phyloP scores from a whole-genome alignment of 2,888 invertebrate genomes.

The Callyntrura guangdongensis region DNA sequence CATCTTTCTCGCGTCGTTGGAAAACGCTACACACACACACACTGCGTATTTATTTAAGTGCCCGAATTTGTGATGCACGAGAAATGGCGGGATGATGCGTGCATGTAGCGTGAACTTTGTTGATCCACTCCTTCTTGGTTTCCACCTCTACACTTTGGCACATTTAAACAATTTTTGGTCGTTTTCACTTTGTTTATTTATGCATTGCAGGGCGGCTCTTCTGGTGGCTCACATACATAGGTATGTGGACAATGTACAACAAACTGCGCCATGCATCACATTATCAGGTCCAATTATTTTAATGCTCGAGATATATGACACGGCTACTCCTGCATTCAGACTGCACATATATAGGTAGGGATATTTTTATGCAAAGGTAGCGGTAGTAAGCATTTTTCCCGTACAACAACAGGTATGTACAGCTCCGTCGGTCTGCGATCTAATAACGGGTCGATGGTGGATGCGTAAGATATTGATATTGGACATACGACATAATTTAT shows the following conservation, averaged over 20 bases:
- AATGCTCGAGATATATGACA: constrained; percentile 8
- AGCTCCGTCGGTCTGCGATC: neutral
- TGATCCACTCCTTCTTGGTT: constrained; percentile 14
- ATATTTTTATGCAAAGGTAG: no score
- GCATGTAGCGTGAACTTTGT: constrained; percentile 35
- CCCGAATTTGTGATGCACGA: no score
- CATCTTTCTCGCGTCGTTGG: neutral
- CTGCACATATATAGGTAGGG: neutral
- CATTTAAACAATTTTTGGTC: neutral
- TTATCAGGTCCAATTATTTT: constrained; percentile 17
- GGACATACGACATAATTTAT: constrained; percentile 27
- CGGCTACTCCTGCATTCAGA: neutral
- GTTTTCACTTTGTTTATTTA: constrained; percentile 32
- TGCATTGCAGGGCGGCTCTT: neutral
- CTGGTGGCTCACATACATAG: neutral
- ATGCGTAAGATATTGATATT: constrained; percentile 4
- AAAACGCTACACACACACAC: no score
- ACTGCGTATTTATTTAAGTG: no score
- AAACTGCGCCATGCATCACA: neutral
- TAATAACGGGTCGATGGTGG: constrained; percentile 19
- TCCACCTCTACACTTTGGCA: constrained; percentile 40
- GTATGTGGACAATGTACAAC: neutral
- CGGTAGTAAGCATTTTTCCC: neutral
- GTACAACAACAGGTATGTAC: neutral
- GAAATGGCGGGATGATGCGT: neutral